Conservation (phyloP, 2,113 vertebrate species). For the Hyla sarda region DNA sequence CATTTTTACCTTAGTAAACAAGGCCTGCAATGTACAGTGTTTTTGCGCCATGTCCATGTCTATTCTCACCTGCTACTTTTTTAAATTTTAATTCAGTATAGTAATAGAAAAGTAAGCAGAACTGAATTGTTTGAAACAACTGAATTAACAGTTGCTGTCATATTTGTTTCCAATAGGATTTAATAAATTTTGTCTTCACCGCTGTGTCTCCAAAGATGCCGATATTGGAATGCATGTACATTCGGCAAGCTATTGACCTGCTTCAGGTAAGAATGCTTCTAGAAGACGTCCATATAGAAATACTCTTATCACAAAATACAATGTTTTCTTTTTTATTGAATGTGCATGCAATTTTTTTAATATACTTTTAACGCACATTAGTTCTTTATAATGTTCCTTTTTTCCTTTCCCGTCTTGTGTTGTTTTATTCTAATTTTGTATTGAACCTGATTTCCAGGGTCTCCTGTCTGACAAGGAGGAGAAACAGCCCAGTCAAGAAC, state of each 20-base stretch:
- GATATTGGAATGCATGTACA: conserved; percentile 85
- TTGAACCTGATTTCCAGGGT: conserved; percentile 70
- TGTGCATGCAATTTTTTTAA: not conserved
- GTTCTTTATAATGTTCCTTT: not conserved
- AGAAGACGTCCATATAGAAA: not conserved
- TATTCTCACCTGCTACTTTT: no score
- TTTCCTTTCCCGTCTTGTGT: not conserved
- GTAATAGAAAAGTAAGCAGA: no score
- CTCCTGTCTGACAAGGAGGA: conserved; percentile 73
- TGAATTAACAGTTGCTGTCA: not conserved
- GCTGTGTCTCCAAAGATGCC: conserved; percentile 81
- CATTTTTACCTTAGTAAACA: no score
- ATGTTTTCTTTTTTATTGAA: not conserved
- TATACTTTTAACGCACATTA: not conserved
- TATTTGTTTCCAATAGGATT: conserved; percentile 70
- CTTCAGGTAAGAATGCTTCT: conserved; percentile 73
- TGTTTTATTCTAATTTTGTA: not conserved
- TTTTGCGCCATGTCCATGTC: no score
- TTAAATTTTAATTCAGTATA: no score
- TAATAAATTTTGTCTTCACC: conserved; percentile 81
- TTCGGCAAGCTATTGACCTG: conserved; percentile 84
- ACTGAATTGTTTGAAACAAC: not conserved
- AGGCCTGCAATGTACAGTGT: no score
- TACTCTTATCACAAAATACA: not conserved
- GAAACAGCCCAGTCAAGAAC: conserved; percentile 67